These are phyloP conservation scores for Gallinago jamesoni DNA, from an alignment of 2,113 vertebrate genomes.

Conservation along the genomic window DNA sequence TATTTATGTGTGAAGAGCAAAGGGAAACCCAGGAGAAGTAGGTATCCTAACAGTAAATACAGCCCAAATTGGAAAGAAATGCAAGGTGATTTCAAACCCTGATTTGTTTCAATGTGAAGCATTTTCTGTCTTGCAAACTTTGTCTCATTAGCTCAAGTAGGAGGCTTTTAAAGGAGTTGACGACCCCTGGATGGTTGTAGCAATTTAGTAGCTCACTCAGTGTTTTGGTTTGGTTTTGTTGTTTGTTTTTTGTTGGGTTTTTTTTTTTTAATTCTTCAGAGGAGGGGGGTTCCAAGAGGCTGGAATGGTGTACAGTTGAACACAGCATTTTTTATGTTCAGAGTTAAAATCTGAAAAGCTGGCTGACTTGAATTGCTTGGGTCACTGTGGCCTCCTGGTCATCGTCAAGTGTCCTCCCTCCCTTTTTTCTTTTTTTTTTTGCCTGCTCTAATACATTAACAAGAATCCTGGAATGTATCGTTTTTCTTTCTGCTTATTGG, in stretches of 20 bases:
- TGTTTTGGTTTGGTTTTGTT: not conserved
- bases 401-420: not conserved
- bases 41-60: not conserved
- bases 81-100: not conserved
- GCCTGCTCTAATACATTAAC: slow-evolving; percentile 46
- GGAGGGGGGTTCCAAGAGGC: not conserved
- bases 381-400: not conserved
- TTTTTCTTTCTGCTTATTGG: slow-evolving; percentile 14
- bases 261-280: not conserved
- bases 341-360: not conserved
- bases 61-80: not conserved
- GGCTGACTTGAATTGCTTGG: slow-evolving; percentile 8
- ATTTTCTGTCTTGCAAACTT: not conserved
- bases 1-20: not conserved
- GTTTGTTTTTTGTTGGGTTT: too few relatives aligned
- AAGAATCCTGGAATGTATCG: not conserved
- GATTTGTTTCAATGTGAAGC: not conserved
- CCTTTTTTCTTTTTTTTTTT: not conserved
- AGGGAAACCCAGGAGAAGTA: not conserved
- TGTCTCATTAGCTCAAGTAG: not conserved
- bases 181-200: not conserved
- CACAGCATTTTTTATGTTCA: slow-evolving; percentile 61
- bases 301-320: not conserved
- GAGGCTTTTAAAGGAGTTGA: not conserved
- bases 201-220: not conserved